These are phyloP conservation scores for Tromatobia lineatoria DNA, from an alignment of 2,888 invertebrate species.

Conservation along the genomic window DNA sequence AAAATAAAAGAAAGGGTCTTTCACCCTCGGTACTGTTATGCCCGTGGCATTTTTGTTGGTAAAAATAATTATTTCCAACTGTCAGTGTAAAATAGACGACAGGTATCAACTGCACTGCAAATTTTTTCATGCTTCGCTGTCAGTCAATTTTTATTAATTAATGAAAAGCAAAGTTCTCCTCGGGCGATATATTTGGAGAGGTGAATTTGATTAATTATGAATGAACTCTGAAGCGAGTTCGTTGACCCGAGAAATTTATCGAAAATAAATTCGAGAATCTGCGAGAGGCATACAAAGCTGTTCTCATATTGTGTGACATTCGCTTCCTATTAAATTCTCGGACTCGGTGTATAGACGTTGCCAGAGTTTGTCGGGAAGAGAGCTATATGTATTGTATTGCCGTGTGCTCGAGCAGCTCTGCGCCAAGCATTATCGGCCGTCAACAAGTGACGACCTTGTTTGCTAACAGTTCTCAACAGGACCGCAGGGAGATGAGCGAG, in stretches of 20 bases:
- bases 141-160: conserved; percentile 27
- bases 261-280: conserved; percentile 16
- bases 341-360: background rate
- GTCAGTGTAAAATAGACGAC: background rate
- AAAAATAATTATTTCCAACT: conserved; percentile 1
- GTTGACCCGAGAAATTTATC: conserved; percentile 22
- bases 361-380: background rate
- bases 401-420: conserved; percentile 4
- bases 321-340: conserved; percentile 61
- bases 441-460: conserved; percentile 65
- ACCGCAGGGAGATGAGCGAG: conserved; percentile 11
- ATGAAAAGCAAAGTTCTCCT: conserved; percentile 26
- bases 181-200: background rate
- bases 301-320: conserved; percentile 27
- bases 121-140: background rate
- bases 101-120: background rate
- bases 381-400: background rate
- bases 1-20: too few species aligned
- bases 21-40: background rate
- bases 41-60: background rate
- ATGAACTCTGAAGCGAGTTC: conserved; percentile 26
- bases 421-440: conserved; percentile 57
- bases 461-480: conserved; percentile 38
- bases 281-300: background rate
- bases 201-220: conserved; percentile 36